Evolutionary conservation across 2,113 vertebrate species (phyloP).

Genomic region (Cinclus mexicanus): DNA sequence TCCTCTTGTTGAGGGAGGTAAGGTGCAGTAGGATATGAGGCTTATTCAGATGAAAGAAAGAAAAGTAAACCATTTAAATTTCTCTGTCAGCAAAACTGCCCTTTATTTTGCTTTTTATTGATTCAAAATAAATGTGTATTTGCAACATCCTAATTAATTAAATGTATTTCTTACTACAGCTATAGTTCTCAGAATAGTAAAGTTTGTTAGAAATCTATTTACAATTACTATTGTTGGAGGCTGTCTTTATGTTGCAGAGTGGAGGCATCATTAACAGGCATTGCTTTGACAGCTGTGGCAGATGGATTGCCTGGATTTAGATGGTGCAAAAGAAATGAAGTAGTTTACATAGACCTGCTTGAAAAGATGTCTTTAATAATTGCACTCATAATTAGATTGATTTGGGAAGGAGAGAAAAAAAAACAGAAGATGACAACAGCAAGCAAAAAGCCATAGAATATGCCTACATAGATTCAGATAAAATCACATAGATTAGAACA

Average conservation of each 20-base stretch:
- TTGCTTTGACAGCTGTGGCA: slow-evolving; percentile 65
- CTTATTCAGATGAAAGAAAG: slow-evolving; percentile 54
- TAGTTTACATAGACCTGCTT: slow-evolving; percentile 68
- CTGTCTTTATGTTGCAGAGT: slow-evolving; percentile 37
- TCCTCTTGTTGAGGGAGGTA: slow-evolving; percentile 51
- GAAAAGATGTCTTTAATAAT: slow-evolving; percentile 74
- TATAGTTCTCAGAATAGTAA: slow-evolving; percentile 74
- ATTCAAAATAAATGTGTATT: slow-evolving; percentile 70
- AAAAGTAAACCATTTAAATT: slow-evolving; percentile 58
- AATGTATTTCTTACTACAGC: slow-evolving; percentile 73
- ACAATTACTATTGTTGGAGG: slow-evolving; percentile 32
- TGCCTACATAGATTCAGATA: not conserved
- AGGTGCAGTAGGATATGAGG: slow-evolving; percentile 30
- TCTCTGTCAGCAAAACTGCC: slow-evolving; percentile 43
- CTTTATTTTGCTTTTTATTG: slow-evolving; percentile 43
- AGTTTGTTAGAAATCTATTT: slow-evolving; percentile 60
- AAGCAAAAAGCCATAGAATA: not conserved
- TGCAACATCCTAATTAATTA: slow-evolving; percentile 67
- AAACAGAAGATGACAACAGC: not conserved
- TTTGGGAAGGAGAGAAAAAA: not conserved
- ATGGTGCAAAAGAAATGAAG: slow-evolving; percentile 67
- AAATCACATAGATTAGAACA: not conserved
- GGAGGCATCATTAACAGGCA: slow-evolving; percentile 52
- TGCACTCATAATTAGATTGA: slow-evolving; percentile 69
- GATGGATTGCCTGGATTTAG: slow-evolving; percentile 72